phyloP scores from a whole-genome alignment of 2,888 invertebrate species.

The Desoria tigrina region DNA sequence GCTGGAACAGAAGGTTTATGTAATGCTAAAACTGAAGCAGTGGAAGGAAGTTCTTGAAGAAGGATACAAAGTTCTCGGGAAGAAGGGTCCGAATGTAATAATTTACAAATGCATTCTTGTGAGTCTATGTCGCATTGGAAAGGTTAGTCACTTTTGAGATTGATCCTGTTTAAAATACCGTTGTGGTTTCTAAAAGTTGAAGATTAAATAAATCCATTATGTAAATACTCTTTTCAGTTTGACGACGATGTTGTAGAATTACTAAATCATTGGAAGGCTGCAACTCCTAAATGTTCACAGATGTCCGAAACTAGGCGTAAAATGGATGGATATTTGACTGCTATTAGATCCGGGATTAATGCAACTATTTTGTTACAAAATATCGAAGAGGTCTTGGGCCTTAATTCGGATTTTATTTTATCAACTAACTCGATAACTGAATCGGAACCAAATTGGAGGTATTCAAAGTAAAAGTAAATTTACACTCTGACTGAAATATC shows the following conservation, averaged over 20 bases:
- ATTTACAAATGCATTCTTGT: conserved; percentile 49
- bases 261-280: conserved; percentile 45
- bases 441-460: conserved; percentile 11
- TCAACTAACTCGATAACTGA: background rate
- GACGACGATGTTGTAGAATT: conserved; percentile 48
- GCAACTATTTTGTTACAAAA: conserved; percentile 41
- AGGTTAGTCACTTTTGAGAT: too few relatives aligned
- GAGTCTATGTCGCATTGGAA: conserved; percentile 43
- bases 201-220: too few relatives aligned
- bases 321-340: conserved; percentile 42
- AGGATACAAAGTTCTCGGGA: conserved; percentile 45
- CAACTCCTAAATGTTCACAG: conserved; percentile 40
- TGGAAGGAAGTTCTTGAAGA: conserved; percentile 45
- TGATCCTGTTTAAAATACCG: too few relatives aligned
- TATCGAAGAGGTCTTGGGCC: conserved; percentile 39
- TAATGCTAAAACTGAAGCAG: conserved; percentile 44
- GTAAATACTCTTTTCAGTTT: conserved; percentile 23
- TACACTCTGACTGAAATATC: background rate
- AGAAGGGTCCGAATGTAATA: conserved; percentile 42
- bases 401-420: background rate
- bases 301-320: conserved; percentile 44
- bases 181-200: too few relatives aligned
- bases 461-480: conserved; percentile 2
- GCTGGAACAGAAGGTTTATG: conserved; percentile 29
- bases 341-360: conserved; percentile 45